A percentile compares a stretch with the other conserved stretches of the same genome.
Conservation (phyloP, 2,113 vertebrate species). For the Thunnus thynnus region DNA sequence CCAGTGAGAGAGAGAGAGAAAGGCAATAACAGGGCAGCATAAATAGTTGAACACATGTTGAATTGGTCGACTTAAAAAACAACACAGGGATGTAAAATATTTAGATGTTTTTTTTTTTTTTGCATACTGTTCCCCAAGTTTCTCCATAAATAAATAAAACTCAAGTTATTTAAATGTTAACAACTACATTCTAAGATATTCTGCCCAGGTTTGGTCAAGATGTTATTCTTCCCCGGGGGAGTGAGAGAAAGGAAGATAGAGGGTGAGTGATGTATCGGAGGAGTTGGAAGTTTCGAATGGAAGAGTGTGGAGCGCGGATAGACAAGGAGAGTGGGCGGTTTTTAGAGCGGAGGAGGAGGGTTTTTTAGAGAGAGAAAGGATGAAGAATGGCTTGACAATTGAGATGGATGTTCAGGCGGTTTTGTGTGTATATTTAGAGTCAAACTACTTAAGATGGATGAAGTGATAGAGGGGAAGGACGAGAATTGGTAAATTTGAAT, state of each 20-base stretch:
- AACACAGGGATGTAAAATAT: not conserved
- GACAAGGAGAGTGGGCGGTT: conserved; percentile 64
- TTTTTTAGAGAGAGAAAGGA: conserved; percentile 41
- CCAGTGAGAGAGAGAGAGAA: conserved; percentile 18
- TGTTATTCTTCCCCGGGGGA: conserved; percentile 31
- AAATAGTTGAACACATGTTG: conserved; percentile 22
- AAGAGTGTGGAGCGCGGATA: conserved; percentile 42
- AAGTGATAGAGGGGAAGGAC: conserved; percentile 55
- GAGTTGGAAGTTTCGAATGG: conserved; percentile 62
- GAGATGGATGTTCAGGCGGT: conserved; percentile 66
- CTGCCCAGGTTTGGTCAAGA: conserved; percentile 50
- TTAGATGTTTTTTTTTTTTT: conserved; percentile 1
- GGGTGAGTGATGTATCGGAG: conserved; percentile 54
- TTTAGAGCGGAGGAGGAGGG: conserved; percentile 47
- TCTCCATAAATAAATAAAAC: conserved; percentile 1
- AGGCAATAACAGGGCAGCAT: conserved; percentile 21
- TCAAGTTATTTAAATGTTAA: conserved; percentile 20
- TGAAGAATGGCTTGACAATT: conserved; percentile 69
- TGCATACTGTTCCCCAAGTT: not conserved
- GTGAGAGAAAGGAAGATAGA: conserved; percentile 38
- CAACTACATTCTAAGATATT: conserved; percentile 33
- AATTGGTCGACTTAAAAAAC: conserved; percentile 21
- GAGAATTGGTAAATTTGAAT: conserved; percentile 58
- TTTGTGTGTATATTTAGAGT: conserved; percentile 71
- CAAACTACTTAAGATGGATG: conserved; percentile 67